Conservation (phyloP, 2,113 vertebrate species). For the Cryptotis parvus region DNA sequence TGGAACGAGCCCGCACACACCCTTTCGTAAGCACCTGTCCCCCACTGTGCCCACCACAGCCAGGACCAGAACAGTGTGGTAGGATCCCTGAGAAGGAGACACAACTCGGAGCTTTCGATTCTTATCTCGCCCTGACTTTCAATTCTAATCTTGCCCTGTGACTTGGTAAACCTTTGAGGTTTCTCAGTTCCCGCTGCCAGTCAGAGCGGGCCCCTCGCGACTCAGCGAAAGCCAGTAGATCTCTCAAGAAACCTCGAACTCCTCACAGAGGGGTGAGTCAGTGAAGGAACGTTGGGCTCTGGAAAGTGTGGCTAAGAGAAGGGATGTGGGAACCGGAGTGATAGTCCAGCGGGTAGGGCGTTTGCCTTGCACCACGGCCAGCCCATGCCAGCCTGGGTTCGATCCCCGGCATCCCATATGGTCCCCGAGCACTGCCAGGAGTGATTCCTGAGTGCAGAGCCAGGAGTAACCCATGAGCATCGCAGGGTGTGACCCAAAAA, state of each 20-base stretch:
- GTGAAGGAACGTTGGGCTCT: background rate
- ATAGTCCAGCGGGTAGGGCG: too few relatives aligned
- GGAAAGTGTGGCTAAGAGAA: background rate
- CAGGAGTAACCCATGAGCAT: too few relatives aligned
- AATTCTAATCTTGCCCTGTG: too few relatives aligned
- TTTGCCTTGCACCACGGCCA: too few relatives aligned
- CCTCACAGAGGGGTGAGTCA: slow-evolving; percentile 60
- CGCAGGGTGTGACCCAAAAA: too few relatives aligned
- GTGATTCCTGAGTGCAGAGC: too few relatives aligned
- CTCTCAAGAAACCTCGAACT: slow-evolving; percentile 69
- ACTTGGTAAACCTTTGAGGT: slow-evolving; percentile 54
- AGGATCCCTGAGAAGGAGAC: background rate
- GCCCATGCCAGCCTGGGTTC: too few relatives aligned
- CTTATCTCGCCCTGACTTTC: background rate
- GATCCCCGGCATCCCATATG: too few relatives aligned
- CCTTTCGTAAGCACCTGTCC: background rate
- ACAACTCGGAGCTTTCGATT: background rate
- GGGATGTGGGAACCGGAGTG: background rate
- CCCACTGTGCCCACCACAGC: rapidly evolving
- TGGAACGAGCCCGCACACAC: too few relatives aligned
- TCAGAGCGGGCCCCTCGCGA: slow-evolving; percentile 74
- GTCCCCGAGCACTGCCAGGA: too few relatives aligned
- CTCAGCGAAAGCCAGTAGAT: slow-evolving; percentile 52
- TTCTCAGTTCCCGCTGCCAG: slow-evolving; percentile 67
- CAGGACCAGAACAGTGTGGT: background rate